Evolutionary conservation across 2,797 vertebrate genomes (phyloP).

Genomic region (Chiroxiphia lanceolata): DNA sequence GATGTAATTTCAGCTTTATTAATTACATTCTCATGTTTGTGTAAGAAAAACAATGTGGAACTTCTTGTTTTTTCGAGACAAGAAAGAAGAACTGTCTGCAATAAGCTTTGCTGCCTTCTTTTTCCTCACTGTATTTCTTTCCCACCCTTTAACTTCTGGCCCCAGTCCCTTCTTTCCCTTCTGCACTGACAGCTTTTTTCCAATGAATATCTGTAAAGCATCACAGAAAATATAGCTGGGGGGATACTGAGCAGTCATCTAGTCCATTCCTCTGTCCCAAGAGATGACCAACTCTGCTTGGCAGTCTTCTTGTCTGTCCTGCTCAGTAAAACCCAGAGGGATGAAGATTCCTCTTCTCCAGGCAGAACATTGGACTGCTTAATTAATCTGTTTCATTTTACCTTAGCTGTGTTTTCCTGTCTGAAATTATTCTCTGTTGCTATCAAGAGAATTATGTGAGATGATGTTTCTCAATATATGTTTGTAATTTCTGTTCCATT

Average conservation of each 20-base stretch:
- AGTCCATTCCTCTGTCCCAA: neutral
- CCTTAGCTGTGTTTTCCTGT: neutral
- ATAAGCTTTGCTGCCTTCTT: neutral
- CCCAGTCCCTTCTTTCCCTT: neutral
- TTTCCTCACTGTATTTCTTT: neutral
- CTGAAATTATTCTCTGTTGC: neutral
- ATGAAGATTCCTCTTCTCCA: neutral
- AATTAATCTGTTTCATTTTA: neutral
- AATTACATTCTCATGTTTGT: neutral
- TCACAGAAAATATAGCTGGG: neutral
- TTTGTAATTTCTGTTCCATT: slow-evolving; percentile 2
- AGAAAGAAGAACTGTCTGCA: neutral
- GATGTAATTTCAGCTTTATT: neutral
- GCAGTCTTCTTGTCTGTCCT: neutral
- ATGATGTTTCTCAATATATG: neutral
- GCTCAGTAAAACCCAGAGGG: neutral
- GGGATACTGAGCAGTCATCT: neutral
- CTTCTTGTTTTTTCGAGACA: neutral
- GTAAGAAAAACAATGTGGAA: neutral
- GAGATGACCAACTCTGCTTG: neutral
- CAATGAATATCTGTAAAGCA: neutral
- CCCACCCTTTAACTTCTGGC: neutral
- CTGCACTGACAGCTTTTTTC: slow-evolving; percentile 3
- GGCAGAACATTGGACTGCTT: neutral
- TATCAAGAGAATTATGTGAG: neutral